Percentiles rank a stretch among this genome's conserved stretches.
These are phyloP conservation scores for Oryzias dopingdopingensis DNA, from an alignment of 2,797 vertebrate species.

Conservation along the genomic window DNA sequence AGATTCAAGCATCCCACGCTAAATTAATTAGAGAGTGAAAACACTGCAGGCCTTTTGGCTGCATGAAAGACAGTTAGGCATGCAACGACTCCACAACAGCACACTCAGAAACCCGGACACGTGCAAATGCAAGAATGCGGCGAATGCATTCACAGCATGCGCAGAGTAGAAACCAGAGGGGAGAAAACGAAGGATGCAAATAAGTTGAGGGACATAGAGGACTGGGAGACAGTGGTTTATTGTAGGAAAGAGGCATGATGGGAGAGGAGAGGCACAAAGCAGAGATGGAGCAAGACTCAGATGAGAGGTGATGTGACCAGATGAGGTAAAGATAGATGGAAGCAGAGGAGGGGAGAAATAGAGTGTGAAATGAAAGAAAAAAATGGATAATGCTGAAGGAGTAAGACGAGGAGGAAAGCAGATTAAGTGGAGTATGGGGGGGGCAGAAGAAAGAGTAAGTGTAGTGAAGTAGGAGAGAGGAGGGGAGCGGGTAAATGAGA, in stretches of 20 bases:
- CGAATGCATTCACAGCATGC: constrained; percentile 27
- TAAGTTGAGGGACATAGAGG: constrained; percentile 19
- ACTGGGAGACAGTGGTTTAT: not conserved
- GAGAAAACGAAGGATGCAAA: constrained; percentile 30
- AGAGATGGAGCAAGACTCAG: constrained; percentile 32
- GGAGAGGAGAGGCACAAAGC: constrained; percentile 5
- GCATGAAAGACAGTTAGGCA: constrained; percentile 44
- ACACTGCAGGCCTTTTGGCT: constrained; percentile 39
- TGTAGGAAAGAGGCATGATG: not conserved
- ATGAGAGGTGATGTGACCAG: constrained; percentile 39
- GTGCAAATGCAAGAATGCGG: constrained; percentile 9
- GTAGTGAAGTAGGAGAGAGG: too few relatives aligned
- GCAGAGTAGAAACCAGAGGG: constrained; percentile 16
- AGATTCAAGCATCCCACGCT: constrained; percentile 49
- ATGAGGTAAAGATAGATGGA: constrained; percentile 45
- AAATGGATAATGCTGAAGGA: constrained; percentile 29
- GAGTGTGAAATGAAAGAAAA: constrained; percentile 46
- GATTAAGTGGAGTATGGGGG: constrained; percentile 36
- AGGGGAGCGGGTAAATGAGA: constrained; percentile 23
- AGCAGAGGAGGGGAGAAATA: constrained; percentile 42
- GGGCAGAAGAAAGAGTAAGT: constrained; percentile 13
- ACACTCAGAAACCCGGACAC: constrained; percentile 37
- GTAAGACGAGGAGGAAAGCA: constrained; percentile 8
- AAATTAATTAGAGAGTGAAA: constrained; percentile 64
- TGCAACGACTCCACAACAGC: constrained; percentile 34